phyloP scores from a whole-genome alignment of 2,113 vertebrate species.

The Chamaea fasciata region DNA sequence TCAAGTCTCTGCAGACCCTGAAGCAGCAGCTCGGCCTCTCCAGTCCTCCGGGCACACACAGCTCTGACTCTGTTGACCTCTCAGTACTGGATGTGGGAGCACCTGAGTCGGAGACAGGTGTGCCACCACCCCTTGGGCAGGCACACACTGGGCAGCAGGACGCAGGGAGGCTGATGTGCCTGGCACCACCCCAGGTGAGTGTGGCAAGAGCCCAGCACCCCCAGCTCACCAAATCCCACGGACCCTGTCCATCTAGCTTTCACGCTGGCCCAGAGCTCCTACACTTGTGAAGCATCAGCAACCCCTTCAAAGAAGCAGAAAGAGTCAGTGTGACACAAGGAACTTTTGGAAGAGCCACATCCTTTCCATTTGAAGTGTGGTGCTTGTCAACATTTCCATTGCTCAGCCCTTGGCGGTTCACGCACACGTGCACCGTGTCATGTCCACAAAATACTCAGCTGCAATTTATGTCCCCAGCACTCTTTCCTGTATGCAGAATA shows the following conservation, averaged over 20 bases:
- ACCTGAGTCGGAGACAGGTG: background rate
- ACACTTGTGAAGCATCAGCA: background rate
- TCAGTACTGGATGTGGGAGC: background rate
- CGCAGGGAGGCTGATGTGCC: background rate
- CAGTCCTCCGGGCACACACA: accelerated
- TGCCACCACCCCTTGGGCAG: background rate
- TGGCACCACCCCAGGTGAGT: accelerated
- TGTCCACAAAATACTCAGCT: slow-evolving; percentile 18
- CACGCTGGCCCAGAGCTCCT: background rate
- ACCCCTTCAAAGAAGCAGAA: background rate
- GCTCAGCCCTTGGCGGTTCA: background rate
- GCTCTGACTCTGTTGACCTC: too few species aligned
- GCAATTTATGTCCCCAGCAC: background rate
- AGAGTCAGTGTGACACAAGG: background rate
- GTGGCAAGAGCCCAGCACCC: background rate
- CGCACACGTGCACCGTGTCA: accelerated
- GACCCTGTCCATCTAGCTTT: background rate
- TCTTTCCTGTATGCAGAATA: slow-evolving; percentile 11
- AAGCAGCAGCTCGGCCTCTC: background rate
- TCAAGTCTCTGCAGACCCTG: background rate
- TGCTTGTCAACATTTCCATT: background rate
- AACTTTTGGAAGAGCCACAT: background rate
- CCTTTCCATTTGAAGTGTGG: background rate
- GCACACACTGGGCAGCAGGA: background rate
- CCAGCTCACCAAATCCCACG: background rate